Conservation (phyloP, 2,888 invertebrate genomes). For the Leptinotarsa haldemani region DNA sequence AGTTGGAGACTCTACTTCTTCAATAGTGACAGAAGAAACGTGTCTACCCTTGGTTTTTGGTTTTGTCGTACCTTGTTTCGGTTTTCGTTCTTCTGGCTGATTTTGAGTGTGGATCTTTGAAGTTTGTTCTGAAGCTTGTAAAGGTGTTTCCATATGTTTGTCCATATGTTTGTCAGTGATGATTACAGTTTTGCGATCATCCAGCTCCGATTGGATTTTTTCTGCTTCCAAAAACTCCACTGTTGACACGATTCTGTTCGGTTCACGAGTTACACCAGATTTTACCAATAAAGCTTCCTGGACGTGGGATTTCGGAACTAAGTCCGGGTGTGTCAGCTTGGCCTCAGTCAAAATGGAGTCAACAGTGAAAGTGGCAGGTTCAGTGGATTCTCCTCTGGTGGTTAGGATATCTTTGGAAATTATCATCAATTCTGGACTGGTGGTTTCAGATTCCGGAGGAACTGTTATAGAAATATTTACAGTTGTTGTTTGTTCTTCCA, state of each 20-base stretch:
- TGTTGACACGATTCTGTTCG: constrained; percentile 33
- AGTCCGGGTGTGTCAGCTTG: constrained; percentile 44
- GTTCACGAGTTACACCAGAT: constrained; percentile 11
- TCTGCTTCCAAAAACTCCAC: constrained; percentile 50
- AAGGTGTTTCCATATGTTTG: constrained; percentile 41
- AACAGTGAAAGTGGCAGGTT: constrained; percentile 50
- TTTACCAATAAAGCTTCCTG: constrained; percentile 16
- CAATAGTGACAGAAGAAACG: constrained; percentile 68
- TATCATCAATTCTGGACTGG: constrained; percentile 51
- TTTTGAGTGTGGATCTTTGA: constrained; percentile 8
- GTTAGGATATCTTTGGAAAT: constrained; percentile 49
- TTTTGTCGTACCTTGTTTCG: constrained; percentile 47
- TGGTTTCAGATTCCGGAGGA: constrained; percentile 42
- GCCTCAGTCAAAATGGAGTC: constrained; percentile 57
- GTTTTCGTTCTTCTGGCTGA: constrained; percentile 42
- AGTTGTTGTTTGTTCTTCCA: constrained; percentile 40
- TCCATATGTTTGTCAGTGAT: constrained; percentile 51
- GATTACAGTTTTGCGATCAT: constrained; percentile 37
- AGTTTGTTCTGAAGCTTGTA: neutral
- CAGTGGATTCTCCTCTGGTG: constrained; percentile 40
- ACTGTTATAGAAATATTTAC: constrained; percentile 50
- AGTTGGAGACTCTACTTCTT: constrained; percentile 67
- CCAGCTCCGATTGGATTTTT: constrained; percentile 27
- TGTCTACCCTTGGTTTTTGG: constrained; percentile 61
- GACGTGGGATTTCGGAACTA: constrained; percentile 28